A percentile compares a stretch with the other conserved stretches of the same genome.
Conservation (phyloP, 2,113 vertebrate species). For the Aphelocoma coerulescens region DNA sequence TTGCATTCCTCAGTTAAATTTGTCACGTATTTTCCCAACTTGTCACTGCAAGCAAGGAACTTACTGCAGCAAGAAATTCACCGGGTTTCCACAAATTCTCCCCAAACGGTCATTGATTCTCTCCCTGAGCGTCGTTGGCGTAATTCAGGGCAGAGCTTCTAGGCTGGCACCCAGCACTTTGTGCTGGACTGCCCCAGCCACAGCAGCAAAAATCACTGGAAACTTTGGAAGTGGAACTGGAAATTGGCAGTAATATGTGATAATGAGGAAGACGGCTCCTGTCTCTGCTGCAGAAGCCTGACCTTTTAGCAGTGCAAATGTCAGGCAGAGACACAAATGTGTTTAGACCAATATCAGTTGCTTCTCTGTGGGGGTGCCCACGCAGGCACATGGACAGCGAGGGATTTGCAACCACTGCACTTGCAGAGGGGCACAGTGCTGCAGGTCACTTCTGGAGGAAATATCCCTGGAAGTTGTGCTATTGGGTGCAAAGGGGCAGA, state of each 20-base stretch:
- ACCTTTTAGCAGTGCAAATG: slow-evolving; percentile 67
- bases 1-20: not conserved
- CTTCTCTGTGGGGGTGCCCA: not conserved
- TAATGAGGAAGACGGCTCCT: slow-evolving; percentile 44
- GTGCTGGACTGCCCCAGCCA: not conserved
- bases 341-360: slow-evolving; percentile 42
- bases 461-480: not conserved
- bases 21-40: not conserved
- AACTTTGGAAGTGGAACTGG: not conserved
- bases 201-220: not conserved
- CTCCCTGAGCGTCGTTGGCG: fast-evolving
- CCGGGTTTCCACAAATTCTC: not conserved
- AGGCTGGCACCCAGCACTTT: not conserved
- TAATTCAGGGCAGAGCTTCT: not conserved
- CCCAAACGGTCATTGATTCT: not conserved
- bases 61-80: not conserved
- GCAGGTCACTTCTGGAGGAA: not conserved
- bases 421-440: not conserved
- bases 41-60: not conserved
- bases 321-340: slow-evolving; percentile 58
- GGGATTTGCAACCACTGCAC: not conserved
- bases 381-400: not conserved
- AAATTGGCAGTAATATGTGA: slow-evolving; percentile 33
- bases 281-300: slow-evolving; percentile 13
- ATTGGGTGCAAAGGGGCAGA: not conserved